Evolutionary conservation across 1,140 invertebrate species (phyloP).

Genomic region (Pseudoatta argentina): DNA sequence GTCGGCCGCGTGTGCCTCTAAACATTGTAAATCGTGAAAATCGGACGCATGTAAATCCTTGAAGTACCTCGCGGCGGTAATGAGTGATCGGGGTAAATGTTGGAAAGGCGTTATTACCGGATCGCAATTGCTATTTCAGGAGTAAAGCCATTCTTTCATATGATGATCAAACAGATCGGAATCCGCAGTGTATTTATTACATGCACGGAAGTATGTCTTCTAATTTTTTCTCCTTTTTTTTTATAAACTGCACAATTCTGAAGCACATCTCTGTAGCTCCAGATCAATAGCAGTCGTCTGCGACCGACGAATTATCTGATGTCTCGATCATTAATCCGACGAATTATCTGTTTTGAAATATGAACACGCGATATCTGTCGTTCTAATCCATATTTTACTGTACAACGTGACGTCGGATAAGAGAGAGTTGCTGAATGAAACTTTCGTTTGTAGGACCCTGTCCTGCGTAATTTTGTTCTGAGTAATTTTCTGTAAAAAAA

Average conservation of each 20-base stretch:
- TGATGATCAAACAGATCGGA: conserved; percentile 17
- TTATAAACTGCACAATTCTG: conserved; percentile 7
- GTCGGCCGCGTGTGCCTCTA: conserved; percentile 23
- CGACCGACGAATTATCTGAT: background rate
- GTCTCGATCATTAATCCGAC: conserved; percentile 7
- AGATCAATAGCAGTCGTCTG: background rate
- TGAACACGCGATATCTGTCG: conserved; percentile 38
- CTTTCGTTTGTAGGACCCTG: conserved; percentile 34
- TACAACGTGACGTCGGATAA: background rate
- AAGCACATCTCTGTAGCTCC: background rate
- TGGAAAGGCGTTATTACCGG: conserved; percentile 68
- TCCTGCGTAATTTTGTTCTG: conserved; percentile 18
- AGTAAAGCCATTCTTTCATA: conserved; percentile 51
- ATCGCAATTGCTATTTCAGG: conserved; percentile 67
- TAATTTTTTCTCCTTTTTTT: background rate
- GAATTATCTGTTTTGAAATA: conserved; percentile 34
- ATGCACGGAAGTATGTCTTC: conserved; percentile 9
- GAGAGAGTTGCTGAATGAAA: conserved; percentile 31
- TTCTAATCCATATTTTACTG: conserved; percentile 72
- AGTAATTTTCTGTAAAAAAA: conserved; percentile 46
- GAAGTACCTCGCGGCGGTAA: conserved; percentile 53
- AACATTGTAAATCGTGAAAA: conserved; percentile 49
- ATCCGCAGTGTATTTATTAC: conserved; percentile 15
- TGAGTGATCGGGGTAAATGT: conserved; percentile 69
- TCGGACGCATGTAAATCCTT: conserved; percentile 45